Conservation (phyloP, 2,113 vertebrate genomes). For the Mystacornis crossleyi region DNA sequence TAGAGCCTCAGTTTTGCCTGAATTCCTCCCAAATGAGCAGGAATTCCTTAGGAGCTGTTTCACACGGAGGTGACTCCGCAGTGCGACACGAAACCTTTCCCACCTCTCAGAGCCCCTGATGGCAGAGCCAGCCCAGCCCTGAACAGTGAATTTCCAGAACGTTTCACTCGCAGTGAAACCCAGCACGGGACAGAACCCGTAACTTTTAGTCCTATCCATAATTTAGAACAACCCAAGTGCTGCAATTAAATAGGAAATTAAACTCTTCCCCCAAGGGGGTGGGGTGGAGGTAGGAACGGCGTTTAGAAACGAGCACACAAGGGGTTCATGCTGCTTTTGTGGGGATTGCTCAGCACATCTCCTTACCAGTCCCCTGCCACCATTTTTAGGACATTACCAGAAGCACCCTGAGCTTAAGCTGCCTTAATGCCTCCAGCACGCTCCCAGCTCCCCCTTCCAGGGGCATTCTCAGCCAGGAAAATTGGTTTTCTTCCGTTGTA, state of each 20-base stretch:
- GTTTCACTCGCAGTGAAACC: background rate
- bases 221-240: conserved; percentile 38
- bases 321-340: background rate
- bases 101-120: background rate
- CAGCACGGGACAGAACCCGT: background rate
- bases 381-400: background rate
- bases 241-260: conserved; percentile 61
- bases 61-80: background rate
- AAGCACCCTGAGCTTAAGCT: background rate
- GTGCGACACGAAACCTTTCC: background rate
- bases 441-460: background rate
- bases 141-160: background rate
- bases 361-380: background rate
- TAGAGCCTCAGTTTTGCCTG: background rate
- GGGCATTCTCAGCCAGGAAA: background rate
- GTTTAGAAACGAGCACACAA: background rate
- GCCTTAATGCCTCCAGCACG: background rate
- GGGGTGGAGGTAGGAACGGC: background rate
- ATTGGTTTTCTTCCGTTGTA: background rate
- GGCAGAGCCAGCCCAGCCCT: background rate
- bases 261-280: conserved; percentile 17
- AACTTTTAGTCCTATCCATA: background rate
- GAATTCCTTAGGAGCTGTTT: background rate
- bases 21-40: background rate
- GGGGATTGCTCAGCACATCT: conserved; percentile 7